Base-by-base conservation (phyloP, 1,140 invertebrate genomes). In the Drosophila auraria region DNA sequence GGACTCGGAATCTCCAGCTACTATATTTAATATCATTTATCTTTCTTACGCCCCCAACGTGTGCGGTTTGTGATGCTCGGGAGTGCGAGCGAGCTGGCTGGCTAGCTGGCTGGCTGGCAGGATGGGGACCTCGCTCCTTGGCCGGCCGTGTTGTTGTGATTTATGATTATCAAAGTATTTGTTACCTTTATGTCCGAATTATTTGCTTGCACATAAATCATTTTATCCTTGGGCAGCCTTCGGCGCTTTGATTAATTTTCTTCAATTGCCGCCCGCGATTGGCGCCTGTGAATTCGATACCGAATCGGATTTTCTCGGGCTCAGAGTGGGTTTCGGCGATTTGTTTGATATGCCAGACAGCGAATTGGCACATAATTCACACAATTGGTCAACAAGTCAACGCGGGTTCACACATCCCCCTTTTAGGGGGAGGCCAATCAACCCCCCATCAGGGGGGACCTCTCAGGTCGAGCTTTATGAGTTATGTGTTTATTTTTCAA, bases 161-260 rank as follows among this genome's bases (percentile, higher is more conserved):
- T 90, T 90, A 90, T 90, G 86, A 80, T 90, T 90, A 82, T 90
- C 82, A 90, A 90, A 86, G 86, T 90, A 86, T 90, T 90, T 90
- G 86, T 90, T 90, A 90, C 86, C 86, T 90, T 90, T 86, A 82
- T 90, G 86, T 80, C 86, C 75, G 77, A 90, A 84, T 90, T 90
- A 90, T 90, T 90, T 90, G 86, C 86, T 86, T 77, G 86, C 54
- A 58, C 79, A 90, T 90, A 86, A 90, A 90, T 90, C 86, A 90
- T 90, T 82, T 90, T 51, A 60, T 71, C 68, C 60, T 27, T 15
- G 44, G 42, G 36, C 27, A 33, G 74, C 64, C 51, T 56, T 87
- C 64, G 72, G 49, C 65, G 66, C 65, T 80, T 90, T 90, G 86
- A 90, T 90, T 90, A 90, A 90, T 90, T 90, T 78, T 82, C 86